Conservation (phyloP, 2,113 vertebrate species). For the Xenus cinereus region DNA sequence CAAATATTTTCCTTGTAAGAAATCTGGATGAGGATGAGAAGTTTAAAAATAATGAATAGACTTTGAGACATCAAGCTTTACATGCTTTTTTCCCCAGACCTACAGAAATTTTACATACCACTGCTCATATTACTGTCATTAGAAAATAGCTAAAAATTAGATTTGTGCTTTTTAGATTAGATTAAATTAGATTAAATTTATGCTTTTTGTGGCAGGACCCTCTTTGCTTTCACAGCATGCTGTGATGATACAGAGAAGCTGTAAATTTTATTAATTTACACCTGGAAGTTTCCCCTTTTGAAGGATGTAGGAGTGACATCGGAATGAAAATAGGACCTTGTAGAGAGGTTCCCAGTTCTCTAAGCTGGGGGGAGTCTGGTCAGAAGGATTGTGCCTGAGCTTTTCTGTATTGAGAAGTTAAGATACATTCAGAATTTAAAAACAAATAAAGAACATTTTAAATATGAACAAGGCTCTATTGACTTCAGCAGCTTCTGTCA, state of each 20-base stretch:
- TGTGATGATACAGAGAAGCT: not conserved
- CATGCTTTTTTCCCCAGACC: not conserved
- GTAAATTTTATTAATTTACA: not conserved
- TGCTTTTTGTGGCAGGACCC: not conserved
- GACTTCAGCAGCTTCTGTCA: not conserved
- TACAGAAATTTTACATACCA: not conserved
- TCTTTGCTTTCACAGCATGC: not conserved
- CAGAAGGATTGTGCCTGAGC: not conserved
- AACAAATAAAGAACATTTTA: not conserved
- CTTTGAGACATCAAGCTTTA: not conserved
- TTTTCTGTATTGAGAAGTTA: not conserved
- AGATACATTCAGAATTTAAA: not conserved
- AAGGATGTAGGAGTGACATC: not conserved
- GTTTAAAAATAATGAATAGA: not conserved
- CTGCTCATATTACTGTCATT: not conserved
- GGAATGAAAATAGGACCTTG: not conserved
- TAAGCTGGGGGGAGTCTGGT: too few species aligned
- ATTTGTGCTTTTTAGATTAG: not conserved
- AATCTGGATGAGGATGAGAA: not conserved
- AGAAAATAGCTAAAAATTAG: not conserved
- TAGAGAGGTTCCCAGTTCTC: not conserved
- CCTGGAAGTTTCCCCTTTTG: not conserved
- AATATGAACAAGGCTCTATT: not conserved
- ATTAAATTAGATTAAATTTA: not conserved
- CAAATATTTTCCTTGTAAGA: not conserved